Base-by-base conservation (phyloP, 2,888 invertebrate genomes). In the Stenoptilia bipunctidactyla region DNA sequence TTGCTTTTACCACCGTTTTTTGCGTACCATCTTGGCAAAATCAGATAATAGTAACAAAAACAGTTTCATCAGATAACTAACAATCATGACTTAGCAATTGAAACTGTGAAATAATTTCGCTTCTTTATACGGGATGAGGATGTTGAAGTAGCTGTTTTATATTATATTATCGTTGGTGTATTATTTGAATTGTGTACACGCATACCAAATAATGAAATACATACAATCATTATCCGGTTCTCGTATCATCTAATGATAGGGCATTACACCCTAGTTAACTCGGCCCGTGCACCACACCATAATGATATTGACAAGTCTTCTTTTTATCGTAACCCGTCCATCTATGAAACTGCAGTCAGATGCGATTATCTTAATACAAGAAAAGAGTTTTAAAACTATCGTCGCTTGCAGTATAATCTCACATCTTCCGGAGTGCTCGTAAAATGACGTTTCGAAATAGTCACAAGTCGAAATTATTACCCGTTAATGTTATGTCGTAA, bases 241-340 rank as follows among this genome's bases (percentile, higher is more conserved):
- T n/a, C 30, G 30, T 30, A 30, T 30, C 30, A 8, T 67, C 62
- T 55, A 47, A 30, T 30, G 54, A 55, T 54, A 64, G 64, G 56
- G 66, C 56, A 62, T 61, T 56, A 69, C 70, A 68, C 74, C 74
- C 73, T 77, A 66, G 67, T 74, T 74, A 70, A 69, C 67, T 71
- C 66, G 61, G 55, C 49, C 61, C 60, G 51, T 56, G 58, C 30
- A n/a, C 4, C 30, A 10, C 9, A 30, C 4, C 59, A 59, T 75
- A 75, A 73, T 72, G 69, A 72, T 72, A 73, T 74, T 69, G 74
- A 80, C 68, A 71, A 65, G 68, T 14, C 14, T 55, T 60, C 60
- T 66, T 58, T 65, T 68, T 71, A 74, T 77, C 79, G 75, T 46
- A 46, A 43, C 57, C 50, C 54, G 63, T 58, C 58, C 66, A 76